These are phyloP conservation scores for Melangyna quadrimaculata DNA, from an alignment of 2,888 invertebrate genomes.

Conservation along the genomic window DNA sequence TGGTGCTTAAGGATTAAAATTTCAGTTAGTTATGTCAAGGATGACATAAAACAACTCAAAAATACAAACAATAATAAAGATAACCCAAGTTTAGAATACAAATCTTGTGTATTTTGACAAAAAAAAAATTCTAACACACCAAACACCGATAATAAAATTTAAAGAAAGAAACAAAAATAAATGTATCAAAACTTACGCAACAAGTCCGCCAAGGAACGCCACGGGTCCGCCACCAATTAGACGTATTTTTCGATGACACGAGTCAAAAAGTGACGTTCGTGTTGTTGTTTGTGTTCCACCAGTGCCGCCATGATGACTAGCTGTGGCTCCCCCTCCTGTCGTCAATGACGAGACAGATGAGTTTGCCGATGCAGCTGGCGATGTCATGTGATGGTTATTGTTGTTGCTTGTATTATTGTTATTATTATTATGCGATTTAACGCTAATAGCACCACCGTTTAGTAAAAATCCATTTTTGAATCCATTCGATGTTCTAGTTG, in stretches of 20 bases:
- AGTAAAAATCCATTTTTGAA: conserved; percentile 69
- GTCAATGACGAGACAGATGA: conserved; percentile 62
- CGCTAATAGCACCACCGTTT: conserved; percentile 67
- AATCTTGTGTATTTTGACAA: not conserved
- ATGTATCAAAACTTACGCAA: conserved; percentile 84
- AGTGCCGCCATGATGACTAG: conserved; percentile 19
- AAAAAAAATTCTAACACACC: not conserved
- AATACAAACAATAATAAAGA: too few species aligned
- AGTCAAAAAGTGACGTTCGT: conserved; percentile 86
- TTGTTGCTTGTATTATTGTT: conserved; percentile 65
- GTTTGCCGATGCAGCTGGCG: conserved; percentile 56
- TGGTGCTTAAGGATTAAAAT: not conserved
- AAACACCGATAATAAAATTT: not conserved
- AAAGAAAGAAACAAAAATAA: not conserved
- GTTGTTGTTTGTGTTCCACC: conserved; percentile 81
- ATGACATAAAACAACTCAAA: not conserved
- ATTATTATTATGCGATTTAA: conserved; percentile 66
- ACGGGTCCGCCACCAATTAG: conserved; percentile 86
- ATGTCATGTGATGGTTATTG: conserved; percentile 65
- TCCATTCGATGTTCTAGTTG: conserved; percentile 61
- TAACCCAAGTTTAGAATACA: not conserved
- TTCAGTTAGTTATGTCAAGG: not conserved
- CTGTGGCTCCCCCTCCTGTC: conserved; percentile 22
- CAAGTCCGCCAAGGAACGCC: conserved; percentile 86
- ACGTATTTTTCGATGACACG: conserved; percentile 88